Base-by-base conservation (phyloP, 2,797 vertebrate genomes). In the Vultur gryphus region DNA sequence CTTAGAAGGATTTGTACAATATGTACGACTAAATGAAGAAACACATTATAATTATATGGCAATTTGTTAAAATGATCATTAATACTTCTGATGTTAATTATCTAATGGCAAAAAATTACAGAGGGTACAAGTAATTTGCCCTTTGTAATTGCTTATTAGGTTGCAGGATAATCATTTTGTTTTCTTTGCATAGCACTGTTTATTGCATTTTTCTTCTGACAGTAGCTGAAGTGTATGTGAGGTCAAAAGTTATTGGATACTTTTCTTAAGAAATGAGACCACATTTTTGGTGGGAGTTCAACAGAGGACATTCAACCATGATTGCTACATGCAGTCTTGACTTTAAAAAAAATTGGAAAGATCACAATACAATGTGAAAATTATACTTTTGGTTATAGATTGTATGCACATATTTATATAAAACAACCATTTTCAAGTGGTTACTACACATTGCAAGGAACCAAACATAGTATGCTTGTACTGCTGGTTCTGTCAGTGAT, bases 21-120 rank as follows among this genome's bases (percentile, higher is more conserved):
- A 82, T 66, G 82, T 71, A 77, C 44, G 54, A 54, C 62, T 81
- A 93, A 94, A 94, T 66, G 75, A 95, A 93, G 93, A 95, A 97
- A 95, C 80, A 28, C 48, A 55, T 93, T 94, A 93, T 91, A 97
- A 95, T 97, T 94, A 95, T 79, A 89, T 14, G 43, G 69, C 66
- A 94, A 96, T 97, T 92, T 94, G 71, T 95, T 91, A 93, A 93
- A 95, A 94, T 35, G 43, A 85, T 95, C 90, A 73, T 96, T 95
- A 96, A 97, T 96, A 96, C 92, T 94, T 96, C 88, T 91, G 89
- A 92, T 91, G 81, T 90, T 93, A 97, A 96, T 97, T 95, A 96
- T 76, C 93, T 94, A 95, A 89, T 94, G 91, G 91, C 82, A 96
- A 94, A 97, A 96, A 97, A 94, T 95, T 84, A 92, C 90, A 84